Evolutionary conservation across 2,113 vertebrate species (phyloP).

Genomic region (Pangasianodon gigas): DNA sequence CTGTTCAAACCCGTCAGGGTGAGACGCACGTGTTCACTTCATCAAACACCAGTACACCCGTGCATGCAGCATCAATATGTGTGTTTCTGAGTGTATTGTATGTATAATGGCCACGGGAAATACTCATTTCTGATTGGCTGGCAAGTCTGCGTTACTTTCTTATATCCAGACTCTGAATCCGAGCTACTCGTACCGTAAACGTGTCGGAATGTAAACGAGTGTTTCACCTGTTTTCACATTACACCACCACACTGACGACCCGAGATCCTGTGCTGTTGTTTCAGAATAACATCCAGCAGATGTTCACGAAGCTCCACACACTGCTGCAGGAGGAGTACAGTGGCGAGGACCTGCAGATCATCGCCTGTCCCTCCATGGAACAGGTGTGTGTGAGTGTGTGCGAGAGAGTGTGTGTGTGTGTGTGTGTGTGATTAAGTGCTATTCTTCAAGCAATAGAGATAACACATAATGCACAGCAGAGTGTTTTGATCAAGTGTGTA

Average conservation of each 20-base stretch:
- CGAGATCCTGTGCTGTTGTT: slow-evolving; percentile 45
- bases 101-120: not conserved
- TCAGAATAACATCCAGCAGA: slow-evolving; percentile 95
- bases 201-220: not conserved
- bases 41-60: not conserved
- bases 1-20: slow-evolving; percentile 97
- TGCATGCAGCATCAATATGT: too few species aligned
- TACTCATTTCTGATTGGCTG: not conserved
- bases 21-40: slow-evolving; percentile 62
- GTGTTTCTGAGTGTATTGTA: not conserved
- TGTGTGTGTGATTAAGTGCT: not conserved
- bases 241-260: not conserved
- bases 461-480: too few species aligned
- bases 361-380: slow-evolving; percentile 94
- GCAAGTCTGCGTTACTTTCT: not conserved
- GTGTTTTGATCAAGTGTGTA: too few species aligned
- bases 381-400: slow-evolving; percentile 75
- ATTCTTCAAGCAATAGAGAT: too few species aligned
- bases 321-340: slow-evolving; percentile 92
- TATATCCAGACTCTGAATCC: not conserved
- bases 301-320: slow-evolving; percentile 89
- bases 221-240: not conserved
- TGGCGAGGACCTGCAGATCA: slow-evolving; percentile 90
- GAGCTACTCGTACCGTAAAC: not conserved
- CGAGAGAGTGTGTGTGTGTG: not conserved